Evolutionary conservation across 2,888 invertebrate species (phyloP), one percentile per base, ranked within the genome.

Genomic region (Amphipyra berbera): DNA sequence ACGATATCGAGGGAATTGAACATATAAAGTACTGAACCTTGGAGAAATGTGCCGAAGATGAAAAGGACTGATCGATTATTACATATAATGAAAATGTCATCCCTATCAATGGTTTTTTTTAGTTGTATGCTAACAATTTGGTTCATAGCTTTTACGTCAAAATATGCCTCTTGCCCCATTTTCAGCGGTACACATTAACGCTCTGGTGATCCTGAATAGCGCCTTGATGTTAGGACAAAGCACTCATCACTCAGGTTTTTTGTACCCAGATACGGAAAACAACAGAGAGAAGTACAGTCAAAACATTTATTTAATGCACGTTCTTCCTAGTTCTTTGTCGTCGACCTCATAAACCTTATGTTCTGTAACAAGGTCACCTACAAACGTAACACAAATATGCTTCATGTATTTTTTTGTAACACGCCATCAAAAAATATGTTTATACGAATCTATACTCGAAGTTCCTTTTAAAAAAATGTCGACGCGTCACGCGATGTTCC

Each of bases 401-500:
- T 21, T 21, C 21, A 21, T 6, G 6, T 30, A n/a, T 30, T 0
- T 30, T 30, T 30, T 6, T 4, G 30, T 2, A 30, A 30, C 30
- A 30, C 6, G 30, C 30, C 30, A 30, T 6, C 21, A 21, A 21
- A 21, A 30, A 30, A 30, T 30, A 30, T 30, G 21, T 30, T 30
- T 4, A 30, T 30, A 30, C 4, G 4, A 30, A 30, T 30, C 30
- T 30, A 4, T 30, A 4, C 4, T 30, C 7, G 6, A 7, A 67
- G 13, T 42, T 53, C 2, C 42, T 30, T 46, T 14, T 44, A 40
- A 61, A 69, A 61, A 57, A 54, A 47, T 49, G 35, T 52, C 13
- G 35, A 44, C 37, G 9, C 27, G 68, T 63, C 78, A 73, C 78
- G 68, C 74, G 49, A 73, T 68, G 33, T 63, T 53, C 49, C 52